These are phyloP conservation scores for Drosophila melanica DNA, from an alignment of 1,140 invertebrate species.

Conservation along the genomic window DNA sequence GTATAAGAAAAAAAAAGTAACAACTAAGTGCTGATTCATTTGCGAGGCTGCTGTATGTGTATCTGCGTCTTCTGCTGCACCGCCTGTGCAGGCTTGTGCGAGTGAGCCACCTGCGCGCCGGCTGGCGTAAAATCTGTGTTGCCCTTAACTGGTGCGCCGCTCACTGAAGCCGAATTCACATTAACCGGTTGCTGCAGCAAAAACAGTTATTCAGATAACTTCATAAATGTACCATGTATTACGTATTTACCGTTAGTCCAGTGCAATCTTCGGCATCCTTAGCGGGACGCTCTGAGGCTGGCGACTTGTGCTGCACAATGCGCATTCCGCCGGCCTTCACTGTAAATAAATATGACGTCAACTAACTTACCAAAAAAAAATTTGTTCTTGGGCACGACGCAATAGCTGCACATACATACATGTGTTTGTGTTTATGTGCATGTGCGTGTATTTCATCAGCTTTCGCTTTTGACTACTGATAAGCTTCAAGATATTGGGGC, in stretches of 20 bases:
- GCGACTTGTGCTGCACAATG: conserved; percentile 93
- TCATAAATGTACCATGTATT: conserved; percentile 39
- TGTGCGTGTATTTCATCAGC: conserved; percentile 47
- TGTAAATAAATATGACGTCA: conserved; percentile 84
- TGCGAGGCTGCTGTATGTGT: conserved; percentile 92
- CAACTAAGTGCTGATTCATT: conserved; percentile 74
- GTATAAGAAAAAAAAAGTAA: not conserved
- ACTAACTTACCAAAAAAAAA: conserved; percentile 19
- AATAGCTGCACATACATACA: conserved; percentile 11
- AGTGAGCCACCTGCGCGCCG: conserved; percentile 91
- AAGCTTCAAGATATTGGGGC: conserved; percentile 39
- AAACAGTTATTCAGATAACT: conserved; percentile 69
- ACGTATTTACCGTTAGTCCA: conserved; percentile 72
- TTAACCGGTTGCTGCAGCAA: conserved; percentile 84
- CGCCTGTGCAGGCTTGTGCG: conserved; percentile 88
- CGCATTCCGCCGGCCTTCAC: conserved; percentile 96
- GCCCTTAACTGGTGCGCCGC: conserved; percentile 91
- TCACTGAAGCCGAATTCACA: conserved; percentile 90
- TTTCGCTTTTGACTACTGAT: conserved; percentile 52
- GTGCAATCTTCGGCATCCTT: conserved; percentile 85
- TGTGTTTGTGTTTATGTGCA: not conserved
- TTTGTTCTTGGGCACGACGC: conserved; percentile 39
- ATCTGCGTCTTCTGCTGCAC: conserved; percentile 86
- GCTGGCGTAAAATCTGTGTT: conserved; percentile 94
- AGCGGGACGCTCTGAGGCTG: conserved; percentile 86